A percentile compares a stretch with the other conserved stretches of the same genome.
Conservation (phyloP, 2,888 invertebrate species). For the Cactoblastis cactorum region DNA sequence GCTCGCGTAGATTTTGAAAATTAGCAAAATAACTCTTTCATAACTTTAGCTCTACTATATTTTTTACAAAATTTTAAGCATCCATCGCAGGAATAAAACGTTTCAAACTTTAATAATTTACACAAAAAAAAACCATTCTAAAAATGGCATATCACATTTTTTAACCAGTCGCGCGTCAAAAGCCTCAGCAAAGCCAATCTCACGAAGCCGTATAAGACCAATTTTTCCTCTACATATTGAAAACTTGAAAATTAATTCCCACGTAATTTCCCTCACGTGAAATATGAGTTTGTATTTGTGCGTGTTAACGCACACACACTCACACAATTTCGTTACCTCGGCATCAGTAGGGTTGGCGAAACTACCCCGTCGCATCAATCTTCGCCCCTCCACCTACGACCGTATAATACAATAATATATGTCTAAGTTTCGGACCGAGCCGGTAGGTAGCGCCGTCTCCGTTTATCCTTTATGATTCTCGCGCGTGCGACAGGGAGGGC, state of each 20-base stretch:
- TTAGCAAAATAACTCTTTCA: too few species aligned
- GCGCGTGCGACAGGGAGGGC: constrained; percentile 40
- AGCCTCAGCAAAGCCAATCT: constrained; percentile 60
- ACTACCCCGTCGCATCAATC: constrained; percentile 76
- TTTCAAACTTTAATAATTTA: too few species aligned
- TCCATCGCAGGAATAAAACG: too few species aligned
- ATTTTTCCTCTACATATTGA: constrained; percentile 67
- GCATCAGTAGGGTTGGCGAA: constrained; percentile 70
- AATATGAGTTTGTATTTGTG: constrained; percentile 57
- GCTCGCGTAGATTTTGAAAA: too few species aligned
- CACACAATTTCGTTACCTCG: constrained; percentile 73
- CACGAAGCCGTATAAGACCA: constrained; percentile 45
- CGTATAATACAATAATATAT: constrained; percentile 79
- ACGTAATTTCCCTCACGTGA: constrained; percentile 70
- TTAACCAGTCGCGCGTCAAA: constrained; percentile 29
- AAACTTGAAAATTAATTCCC: constrained; percentile 76
- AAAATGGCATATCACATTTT: neutral
- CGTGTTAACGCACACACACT: constrained; percentile 41
- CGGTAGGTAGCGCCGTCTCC: constrained; percentile 62
- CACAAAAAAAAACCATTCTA: neutral
- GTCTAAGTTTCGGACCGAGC: constrained; percentile 79
- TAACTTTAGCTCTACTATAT: too few species aligned
- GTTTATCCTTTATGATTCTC: constrained; percentile 31
- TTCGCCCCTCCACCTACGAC: constrained; percentile 76
- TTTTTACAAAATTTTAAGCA: too few species aligned